Base-by-base conservation (phyloP, 2,888 invertebrate species). In the Blera fallax region DNA sequence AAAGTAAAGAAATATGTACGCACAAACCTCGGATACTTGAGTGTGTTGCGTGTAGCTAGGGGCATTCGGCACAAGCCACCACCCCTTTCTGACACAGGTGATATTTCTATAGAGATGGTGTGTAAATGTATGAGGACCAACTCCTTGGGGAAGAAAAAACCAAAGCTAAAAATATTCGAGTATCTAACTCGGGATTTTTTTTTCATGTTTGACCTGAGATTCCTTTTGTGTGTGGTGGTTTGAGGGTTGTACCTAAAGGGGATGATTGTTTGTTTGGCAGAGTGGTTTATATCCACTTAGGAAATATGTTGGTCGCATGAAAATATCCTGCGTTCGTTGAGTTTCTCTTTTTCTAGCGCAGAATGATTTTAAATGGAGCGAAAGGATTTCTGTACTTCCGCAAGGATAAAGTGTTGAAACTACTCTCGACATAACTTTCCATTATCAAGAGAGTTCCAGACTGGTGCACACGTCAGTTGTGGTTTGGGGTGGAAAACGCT, bases 361-460 rank as follows among this genome's bases (percentile, higher is more conserved):
- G 73, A 58, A 70, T 60, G 76, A 65, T 40, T 77, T 85, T 72
- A 85, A 85, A 81, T 85, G 85, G 81, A 81, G 76, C 67, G 81
- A 85, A 81, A 81, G 70, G 60, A 85, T 85, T 72, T 81, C 54
- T 76, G 21, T 81, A 67, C 85, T 76, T 77, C 76, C 67, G 62
- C 60, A 67, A 58, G 80, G 85, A 85, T 81, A 85, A 77, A 77
- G 85, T 85, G 85, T 85, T 81, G 81, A 81, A 85, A 81, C 76
- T 85, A 77, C 85, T 85, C 81, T 85, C 81, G 62, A 85, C 80
- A 85, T 85, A 85, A 81, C 85, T 85, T 85, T 72, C 85, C 85
- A 85, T 85, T 85, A 85, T 85, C 85, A 85, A 60, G 48, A 60
- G 48, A 81, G 81, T 85, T 85, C 85, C 81, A 85, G 85, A 67